Base-by-base conservation (phyloP, 1,140 invertebrate genomes). In the Triops cancriformis region DNA sequence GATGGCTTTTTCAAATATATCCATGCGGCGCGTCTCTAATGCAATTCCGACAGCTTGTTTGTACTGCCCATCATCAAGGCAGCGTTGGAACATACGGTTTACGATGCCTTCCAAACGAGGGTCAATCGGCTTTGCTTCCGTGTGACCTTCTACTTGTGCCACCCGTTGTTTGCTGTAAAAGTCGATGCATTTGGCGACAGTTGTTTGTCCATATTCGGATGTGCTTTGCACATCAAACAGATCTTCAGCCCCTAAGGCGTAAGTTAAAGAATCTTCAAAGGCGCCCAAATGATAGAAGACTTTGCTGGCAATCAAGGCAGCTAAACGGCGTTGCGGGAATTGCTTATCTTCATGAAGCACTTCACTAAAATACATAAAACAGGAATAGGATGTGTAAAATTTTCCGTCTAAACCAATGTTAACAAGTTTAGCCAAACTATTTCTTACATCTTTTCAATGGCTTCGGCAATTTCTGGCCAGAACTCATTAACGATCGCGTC, bases 401-500 rank as follows among this genome's bases (percentile, higher is more conserved):
- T 76, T 45, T 18, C 9, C n/a, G 9, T 1, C 18, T 28, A 5
- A 14, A 12, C 14, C 26, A 64, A 26, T 28, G n/a, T n/a, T n/a
- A n/a, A 27, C 3, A 6, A 14, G 6, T 4, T 42, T 23, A 73
- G 27, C 9, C 1, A 14, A 31, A 43, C 1, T 79, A n/a, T n/a
- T 85, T 51, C 87, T 87, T 87, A 92, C 91, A 99, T 98, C 87
- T 98, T 98, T 82, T 94, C 93, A 83, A 99, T 96, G 12, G 95
- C 94, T 86, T 99, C 97, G 0, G 96, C 97, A 80, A 98, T 98
- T 87, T 98, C 97, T 23, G 96, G 94, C 97, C 97, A 98, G 86
- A 98, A 98, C 85, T 97, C 94, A 84, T 98, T 95, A 0, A 98
- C 96, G 83, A 99, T 95, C 82, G 90, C 89, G 85, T 98, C 92